Evolutionary conservation across 2,797 vertebrate species (phyloP), one percentile per base, ranked within the genome.

Genomic region (Etheostoma perlongum): DNA sequence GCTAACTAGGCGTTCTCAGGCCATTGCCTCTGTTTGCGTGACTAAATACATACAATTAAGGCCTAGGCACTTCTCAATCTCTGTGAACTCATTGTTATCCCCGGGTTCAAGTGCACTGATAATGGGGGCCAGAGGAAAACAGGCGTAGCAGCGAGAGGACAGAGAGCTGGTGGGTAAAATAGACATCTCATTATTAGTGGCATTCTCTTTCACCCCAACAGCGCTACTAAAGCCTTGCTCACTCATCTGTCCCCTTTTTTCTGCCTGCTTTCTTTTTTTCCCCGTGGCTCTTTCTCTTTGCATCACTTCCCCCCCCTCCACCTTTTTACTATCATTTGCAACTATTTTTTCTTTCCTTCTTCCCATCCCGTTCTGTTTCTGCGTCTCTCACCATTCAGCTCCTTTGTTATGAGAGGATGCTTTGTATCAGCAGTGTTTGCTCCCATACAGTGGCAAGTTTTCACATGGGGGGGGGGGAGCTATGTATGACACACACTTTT

Each of bases 21-120:
- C 97, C 97, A 97, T 97, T 96, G 97, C 97, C 95, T 97, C 96
- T 96, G 97, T 98, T 97, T 99, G 98, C 97, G 97, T 99, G 98
- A 99, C 98, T 99, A 99, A 99, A 98, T 97, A 97, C 97, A 97
- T 97, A 99, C 97, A 99, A 98, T 99, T 98, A 99, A 97, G 96
- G 96, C 91, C 97, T 93, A 93, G 96, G 96, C 96, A 96, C 96
- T 97, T 97, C 95, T 97, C 96, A 96, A 97, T 97, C 96, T 97
- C 96, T 95, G 94, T 97, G 97, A 98, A 97, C 96, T 97, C 97
- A 97, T 97, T 98, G 98, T 98, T 97, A 97, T 96, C 96, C 96
- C 92, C 88, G 96, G 97, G 97, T 99, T 99, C 97, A 98, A 99
- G 97, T 96, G 95, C 97, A 96, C 94, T 94, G 97, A 98, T 97